A percentile compares a stretch with the other conserved stretches of the same genome.
These are phyloP conservation scores for Lymantria dispar DNA, from an alignment of 2,888 invertebrate species.

Conservation along the genomic window DNA sequence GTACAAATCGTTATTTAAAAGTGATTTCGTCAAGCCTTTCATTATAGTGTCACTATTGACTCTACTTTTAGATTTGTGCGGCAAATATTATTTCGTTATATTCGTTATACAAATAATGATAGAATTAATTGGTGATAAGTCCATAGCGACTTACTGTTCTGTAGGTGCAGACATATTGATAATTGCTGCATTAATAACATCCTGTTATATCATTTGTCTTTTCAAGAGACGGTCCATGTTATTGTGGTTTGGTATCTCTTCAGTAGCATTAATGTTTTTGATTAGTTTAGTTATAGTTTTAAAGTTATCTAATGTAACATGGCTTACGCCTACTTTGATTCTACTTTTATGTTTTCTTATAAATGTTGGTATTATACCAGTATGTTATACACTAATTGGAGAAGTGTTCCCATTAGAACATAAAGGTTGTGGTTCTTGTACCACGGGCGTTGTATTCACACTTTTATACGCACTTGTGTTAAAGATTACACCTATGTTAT, in stretches of 20 bases:
- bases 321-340: background rate
- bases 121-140: background rate
- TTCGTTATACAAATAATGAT: background rate
- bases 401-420: background rate
- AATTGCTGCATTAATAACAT: background rate
- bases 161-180: background rate
- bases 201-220: background rate
- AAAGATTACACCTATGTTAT: constrained; percentile 44
- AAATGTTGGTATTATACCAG: background rate
- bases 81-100: background rate
- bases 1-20: constrained; percentile 22
- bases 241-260: background rate
- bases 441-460: constrained; percentile 38
- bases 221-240: background rate
- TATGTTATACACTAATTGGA: background rate
- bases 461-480: constrained; percentile 30
- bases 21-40: constrained; percentile 42
- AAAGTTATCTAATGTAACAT: background rate
- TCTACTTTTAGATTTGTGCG: constrained; percentile 3
- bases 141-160: background rate
- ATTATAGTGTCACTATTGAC: constrained; percentile 5
- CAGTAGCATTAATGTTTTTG: background rate
- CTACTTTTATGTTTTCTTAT: background rate
- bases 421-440: constrained; percentile 18
- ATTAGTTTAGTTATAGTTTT: background rate